Conservation (phyloP, 92 coral and sea anemone genomes). For the Porites divaricata region DNA sequence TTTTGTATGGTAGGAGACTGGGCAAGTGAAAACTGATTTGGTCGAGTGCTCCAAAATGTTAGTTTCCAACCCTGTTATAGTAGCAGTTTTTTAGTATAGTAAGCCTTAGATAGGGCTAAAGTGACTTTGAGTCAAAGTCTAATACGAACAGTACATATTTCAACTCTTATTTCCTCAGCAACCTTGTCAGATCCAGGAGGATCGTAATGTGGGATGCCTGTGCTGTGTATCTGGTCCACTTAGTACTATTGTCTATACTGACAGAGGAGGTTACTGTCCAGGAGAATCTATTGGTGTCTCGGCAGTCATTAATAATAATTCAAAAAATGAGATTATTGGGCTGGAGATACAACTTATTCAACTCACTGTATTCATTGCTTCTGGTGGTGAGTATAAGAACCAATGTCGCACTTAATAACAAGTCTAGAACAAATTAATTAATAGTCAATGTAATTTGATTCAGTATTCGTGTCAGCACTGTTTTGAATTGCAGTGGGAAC, state of each 20-base stretch:
- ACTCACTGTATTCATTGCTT: conserved; percentile 26
- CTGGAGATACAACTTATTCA: conserved; percentile 74
- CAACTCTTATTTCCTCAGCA: conserved; percentile 39
- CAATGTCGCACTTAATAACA: not conserved
- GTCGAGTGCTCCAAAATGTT: no score
- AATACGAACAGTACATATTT: not conserved
- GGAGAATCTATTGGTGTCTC: conserved; percentile 87
- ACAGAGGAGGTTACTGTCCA: conserved; percentile 94
- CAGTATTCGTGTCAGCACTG: no score
- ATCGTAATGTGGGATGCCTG: conserved; percentile 66
- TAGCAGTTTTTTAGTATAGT: no score
- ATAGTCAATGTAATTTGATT: no score
- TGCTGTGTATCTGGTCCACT: conserved; percentile 83
- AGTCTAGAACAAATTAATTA: not conserved
- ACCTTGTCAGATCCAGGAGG: conserved; percentile 53
- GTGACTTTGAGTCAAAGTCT: not conserved
- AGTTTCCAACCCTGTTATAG: no score
- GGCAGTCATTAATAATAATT: conserved; percentile 77
- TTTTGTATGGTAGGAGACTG: no score
- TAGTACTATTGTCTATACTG: conserved; percentile 65
- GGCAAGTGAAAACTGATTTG: no score
- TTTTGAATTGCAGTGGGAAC: no score
- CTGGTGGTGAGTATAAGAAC: conserved; percentile 12
- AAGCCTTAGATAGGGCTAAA: no score
- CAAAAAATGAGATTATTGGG: conserved; percentile 65